Evolutionary conservation across 2,113 vertebrate genomes (phyloP), one percentile per base, ranked within the genome.

Genomic region (Lampris megalopsis): DNA sequence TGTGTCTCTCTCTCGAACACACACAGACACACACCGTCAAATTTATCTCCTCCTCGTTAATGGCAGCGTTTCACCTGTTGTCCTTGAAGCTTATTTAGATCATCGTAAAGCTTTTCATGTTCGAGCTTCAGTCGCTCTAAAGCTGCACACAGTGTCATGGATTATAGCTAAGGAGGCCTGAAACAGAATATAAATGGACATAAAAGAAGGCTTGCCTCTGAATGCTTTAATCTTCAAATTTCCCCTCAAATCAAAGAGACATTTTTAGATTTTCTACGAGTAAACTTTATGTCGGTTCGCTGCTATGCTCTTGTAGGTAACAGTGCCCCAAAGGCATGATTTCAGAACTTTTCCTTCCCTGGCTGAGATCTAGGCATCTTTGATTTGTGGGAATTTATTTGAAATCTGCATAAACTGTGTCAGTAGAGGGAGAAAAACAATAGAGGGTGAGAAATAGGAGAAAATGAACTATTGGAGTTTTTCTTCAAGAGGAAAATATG

Each of bases 21-120:
- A 56, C 49, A 59, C 76, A 62, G 3, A 68, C 49, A 9, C 63
- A 53, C 82, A 65, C 77, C 37, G 65, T 54, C 37, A 9, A n/a
- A n/a, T 76, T 38, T 63, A 41, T 60, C 9, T 35, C 48, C n/a
- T 45, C 8, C 75, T 88, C 88, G 88, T 91, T 91, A 84, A 80
- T 71, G 70, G 10, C 63, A 11, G 68, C 83, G 66, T 61, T 73
- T 78, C 73, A 86, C 83, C 78, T 86, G 76, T 71, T 83, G 79
- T 77, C 69, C 79, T 56, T 63, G 65, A 70, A 72, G 65, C 53
- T 72, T 75, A 75, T 79, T 89, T 57, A 73, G 65, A 49, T 77
- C 63, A 65, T 63, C 49, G 43, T 45, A 5, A 9, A 63, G 68
- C 40, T 56, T 59, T 84, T 76, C 67, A 65, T 76, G 65, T 84